phyloP scores from a whole-genome alignment of 1,140 invertebrate genomes.

The Bicyclus anynana region DNA sequence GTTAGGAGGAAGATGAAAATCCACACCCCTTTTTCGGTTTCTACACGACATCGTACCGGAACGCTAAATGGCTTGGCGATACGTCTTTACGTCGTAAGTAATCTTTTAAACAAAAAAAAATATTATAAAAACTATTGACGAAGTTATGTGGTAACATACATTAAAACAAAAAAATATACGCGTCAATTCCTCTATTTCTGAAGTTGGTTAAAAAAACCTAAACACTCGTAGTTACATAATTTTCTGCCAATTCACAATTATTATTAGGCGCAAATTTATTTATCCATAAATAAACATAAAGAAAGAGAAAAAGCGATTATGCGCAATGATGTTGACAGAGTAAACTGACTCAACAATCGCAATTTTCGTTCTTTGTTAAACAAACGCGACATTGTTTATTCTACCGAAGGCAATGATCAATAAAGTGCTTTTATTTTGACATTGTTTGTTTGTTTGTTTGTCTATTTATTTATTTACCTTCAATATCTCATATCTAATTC shows the following conservation, averaged over 20 bases:
- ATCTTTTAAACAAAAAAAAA: too few relatives aligned
- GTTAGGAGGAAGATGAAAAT: too few relatives aligned
- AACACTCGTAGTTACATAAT: too few relatives aligned
- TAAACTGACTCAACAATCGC: slow-evolving; percentile 16
- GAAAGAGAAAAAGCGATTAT: slow-evolving; percentile 18
- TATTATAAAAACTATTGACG: too few relatives aligned
- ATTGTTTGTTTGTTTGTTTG: background rate
- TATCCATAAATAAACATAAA: slow-evolving; percentile 7
- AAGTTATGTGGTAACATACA: too few relatives aligned
- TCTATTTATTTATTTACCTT: background rate
- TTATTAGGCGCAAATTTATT: background rate
- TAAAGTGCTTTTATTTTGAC: background rate
- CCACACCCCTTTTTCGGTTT: too few relatives aligned
- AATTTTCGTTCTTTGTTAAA: slow-evolving; percentile 17
- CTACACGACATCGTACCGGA: too few relatives aligned
- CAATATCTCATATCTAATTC: background rate
- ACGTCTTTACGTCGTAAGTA: too few relatives aligned
- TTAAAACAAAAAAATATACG: too few relatives aligned
- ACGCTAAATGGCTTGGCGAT: too few relatives aligned
- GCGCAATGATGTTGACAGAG: slow-evolving; percentile 18
- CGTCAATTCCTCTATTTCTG: too few relatives aligned
- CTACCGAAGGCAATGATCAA: slow-evolving; percentile 1
- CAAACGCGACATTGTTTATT: slow-evolving; percentile 17
- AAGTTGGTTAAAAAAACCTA: too few relatives aligned
- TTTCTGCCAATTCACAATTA: background rate